Evolutionary conservation across 2,113 vertebrate species (phyloP).

Genomic region (Jaculus jaculus): DNA sequence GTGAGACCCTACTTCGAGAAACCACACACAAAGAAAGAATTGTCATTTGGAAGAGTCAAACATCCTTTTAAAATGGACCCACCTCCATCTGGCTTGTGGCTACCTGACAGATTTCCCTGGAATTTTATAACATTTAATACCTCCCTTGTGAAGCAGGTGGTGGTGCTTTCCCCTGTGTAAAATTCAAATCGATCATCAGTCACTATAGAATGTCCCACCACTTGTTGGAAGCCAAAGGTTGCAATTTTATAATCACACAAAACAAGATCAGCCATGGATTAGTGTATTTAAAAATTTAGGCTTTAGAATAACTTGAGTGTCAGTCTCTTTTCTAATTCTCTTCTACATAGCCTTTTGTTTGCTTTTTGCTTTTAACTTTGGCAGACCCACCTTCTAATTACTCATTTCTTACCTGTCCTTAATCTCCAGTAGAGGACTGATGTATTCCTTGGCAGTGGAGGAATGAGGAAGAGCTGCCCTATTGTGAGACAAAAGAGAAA

Average conservation of each 20-base stretch:
- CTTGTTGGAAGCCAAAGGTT: neutral
- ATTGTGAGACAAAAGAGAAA: slow-evolving; percentile 6
- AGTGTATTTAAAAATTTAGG: neutral
- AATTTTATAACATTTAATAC: neutral
- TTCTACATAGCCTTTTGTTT: neutral
- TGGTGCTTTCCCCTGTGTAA: neutral
- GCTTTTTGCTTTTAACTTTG: no score
- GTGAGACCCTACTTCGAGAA: no score
- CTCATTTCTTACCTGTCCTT: slow-evolving; percentile 43
- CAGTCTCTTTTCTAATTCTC: neutral
- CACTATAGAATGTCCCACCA: neutral
- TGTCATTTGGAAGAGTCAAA: neutral
- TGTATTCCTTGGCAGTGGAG: slow-evolving; percentile 39
- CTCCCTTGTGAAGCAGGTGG: neutral
- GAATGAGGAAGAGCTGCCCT: slow-evolving; percentile 33
- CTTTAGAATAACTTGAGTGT: neutral
- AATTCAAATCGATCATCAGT: slow-evolving; percentile 12
- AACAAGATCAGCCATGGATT: neutral
- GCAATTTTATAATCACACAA: neutral
- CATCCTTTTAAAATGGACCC: neutral
- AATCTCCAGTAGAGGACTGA: neutral
- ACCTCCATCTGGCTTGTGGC: neutral
- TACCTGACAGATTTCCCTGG: slow-evolving; percentile 1
- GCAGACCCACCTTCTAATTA: neutral
- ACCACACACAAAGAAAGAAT: no score